Percentiles rank a stretch among this genome's conserved stretches.
Conservation (phyloP, 2,797 vertebrate genomes). For the Melanotaenia maccullochi region DNA sequence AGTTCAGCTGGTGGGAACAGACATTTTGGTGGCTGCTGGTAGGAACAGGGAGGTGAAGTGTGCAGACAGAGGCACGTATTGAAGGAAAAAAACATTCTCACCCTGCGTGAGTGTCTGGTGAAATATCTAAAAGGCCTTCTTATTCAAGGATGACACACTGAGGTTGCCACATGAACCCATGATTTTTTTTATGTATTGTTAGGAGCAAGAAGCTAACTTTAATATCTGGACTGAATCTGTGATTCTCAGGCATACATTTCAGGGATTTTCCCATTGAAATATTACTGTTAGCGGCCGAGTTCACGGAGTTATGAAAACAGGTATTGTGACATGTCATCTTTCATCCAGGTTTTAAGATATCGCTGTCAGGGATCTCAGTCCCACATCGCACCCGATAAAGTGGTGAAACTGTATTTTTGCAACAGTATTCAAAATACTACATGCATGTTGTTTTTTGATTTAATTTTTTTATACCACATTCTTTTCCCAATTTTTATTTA, state of each 20-base stretch:
- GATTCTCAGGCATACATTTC: neutral
- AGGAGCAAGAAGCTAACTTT: neutral
- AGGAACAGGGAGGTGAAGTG: neutral
- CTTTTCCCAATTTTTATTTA: neutral
- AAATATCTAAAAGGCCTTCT: constrained; percentile 6
- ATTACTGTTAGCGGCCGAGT: neutral
- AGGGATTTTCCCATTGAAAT: neutral
- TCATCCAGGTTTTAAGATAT: rapidly evolving
- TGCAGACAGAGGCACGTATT: constrained; percentile 10
- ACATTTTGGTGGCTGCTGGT: constrained; percentile 16
- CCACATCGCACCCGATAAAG: neutral
- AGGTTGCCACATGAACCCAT: neutral
- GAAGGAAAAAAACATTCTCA: constrained; percentile 6
- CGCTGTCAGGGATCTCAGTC: neutral
- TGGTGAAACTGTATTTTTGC: neutral
- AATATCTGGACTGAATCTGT: neutral
- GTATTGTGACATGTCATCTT: neutral
- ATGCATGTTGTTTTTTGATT: too few species aligned
- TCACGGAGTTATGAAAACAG: neutral
- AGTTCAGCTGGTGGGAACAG: constrained; percentile 33
- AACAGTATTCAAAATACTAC: neutral
- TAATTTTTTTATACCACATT: neutral
- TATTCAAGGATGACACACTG: neutral
- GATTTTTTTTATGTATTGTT: neutral
- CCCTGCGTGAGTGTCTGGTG: constrained; percentile 11